Evolutionary conservation across 2,797 vertebrate species (phyloP).

Genomic region (Lepus townsendii): DNA sequence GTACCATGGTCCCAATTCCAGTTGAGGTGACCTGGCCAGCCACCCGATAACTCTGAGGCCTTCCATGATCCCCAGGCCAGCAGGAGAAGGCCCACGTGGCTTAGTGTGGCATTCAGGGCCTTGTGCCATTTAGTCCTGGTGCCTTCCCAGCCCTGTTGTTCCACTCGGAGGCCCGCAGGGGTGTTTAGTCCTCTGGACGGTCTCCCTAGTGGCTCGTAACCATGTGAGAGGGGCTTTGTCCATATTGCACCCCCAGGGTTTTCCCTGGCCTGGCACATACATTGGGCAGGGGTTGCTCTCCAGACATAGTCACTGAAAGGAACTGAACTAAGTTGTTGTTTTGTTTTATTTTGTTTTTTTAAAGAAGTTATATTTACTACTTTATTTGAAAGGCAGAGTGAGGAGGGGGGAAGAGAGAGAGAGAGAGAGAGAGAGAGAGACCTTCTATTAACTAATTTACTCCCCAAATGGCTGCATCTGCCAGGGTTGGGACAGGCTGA

Average conservation of each 20-base stretch:
- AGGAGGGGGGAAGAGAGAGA: no score
- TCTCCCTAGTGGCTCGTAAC: background rate
- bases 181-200: background rate
- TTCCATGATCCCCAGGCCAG: background rate
- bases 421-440: no score
- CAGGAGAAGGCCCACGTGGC: background rate
- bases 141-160: background rate
- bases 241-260: background rate
- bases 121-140: rapidly evolving
- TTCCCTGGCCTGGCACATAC: background rate
- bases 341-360: no score
- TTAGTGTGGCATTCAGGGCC: background rate
- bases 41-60: background rate
- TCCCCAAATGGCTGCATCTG: no score
- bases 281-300: background rate
- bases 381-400: no score
- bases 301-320: no score
- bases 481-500: no score
- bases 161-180: background rate
- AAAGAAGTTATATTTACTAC: no score
- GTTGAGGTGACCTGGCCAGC: background rate
- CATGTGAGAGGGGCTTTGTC: background rate
- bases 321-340: no score
- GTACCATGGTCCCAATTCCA: background rate
- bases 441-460: no score